Evolutionary conservation across 2,797 vertebrate species (phyloP), one percentile per base, ranked within the genome.

Genomic region (Notoglanidium macrostoma): DNA sequence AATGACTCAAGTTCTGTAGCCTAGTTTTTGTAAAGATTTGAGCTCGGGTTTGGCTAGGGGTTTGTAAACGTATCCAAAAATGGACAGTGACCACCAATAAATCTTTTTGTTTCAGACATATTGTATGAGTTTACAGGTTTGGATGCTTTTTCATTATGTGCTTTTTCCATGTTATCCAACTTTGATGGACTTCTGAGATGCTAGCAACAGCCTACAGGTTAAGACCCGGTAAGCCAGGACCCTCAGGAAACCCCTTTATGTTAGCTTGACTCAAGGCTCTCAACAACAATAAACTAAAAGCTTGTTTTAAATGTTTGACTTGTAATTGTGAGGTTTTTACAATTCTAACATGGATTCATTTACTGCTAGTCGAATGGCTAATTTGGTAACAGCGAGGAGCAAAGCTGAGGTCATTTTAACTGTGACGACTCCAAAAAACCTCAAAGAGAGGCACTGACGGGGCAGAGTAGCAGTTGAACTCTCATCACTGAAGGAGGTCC

Each of bases 401-500:
- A 40, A 76, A 74, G 2, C 9, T 78, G 23, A 79, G 3, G 80
- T 83, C 46, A 88, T 81, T 70, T 85, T 40, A 26, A 72, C 35
- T 2, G 35, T 51, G 72, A 87, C 10, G 29, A 74, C 59, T 67
- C 5, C 23, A 19, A 83, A 55, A 46, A 85, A 73, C 6, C 74
- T 84, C 29, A 35, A 67, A 61, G 35, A 65, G 35, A 65, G 55
- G 40, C 83, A 80, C 17, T 51, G 61, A 79, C 63, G 32, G 17
- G 46, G 26, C 11, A 44, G n/a, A 84, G n/a, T 17, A 77, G 49
- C 73, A 84, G 85, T 12, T 35, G 51, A 80, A 70, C 54, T 59
- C 59, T 44, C 21, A 59, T 87, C 85, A 78, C 21, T 49, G 87
- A 88, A 73, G 44, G 84, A 76, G 57, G 59, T 61, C 82, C 72